Evolutionary conservation across 1,140 invertebrate species (phyloP), one percentile per base, ranked within the genome.

Genomic region (Drosophila sturtevanti): DNA sequence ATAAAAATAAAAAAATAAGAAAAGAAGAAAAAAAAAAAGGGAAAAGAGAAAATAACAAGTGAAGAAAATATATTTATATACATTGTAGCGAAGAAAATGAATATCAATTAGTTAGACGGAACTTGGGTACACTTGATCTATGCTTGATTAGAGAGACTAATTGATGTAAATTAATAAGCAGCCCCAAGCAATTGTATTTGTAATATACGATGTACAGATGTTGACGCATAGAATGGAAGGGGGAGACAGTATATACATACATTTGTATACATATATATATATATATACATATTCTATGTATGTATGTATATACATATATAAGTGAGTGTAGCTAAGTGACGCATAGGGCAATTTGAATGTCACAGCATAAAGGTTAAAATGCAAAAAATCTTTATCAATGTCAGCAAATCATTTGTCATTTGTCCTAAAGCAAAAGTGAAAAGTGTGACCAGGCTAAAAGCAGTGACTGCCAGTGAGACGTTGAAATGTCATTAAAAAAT

Each of bases 81-180:
- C 54, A 74, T 52, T 75, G 72, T 75, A 75, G 63, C 51, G 56
- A 68, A 75, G 60, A 75, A 72, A 75, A 75, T 75, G 72, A 75
- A 75, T 75, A 75, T 75, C 72, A 75, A 75, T 75, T 75, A 75
- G 72, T 51, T 18, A 52, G 38, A 48, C 27, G 37, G 55, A 27
- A 14, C 37, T 38, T 34, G 67, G 56, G 58, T 11, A 27, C 11
- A 11, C 21, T 70, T 41, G 65, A 51, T 35, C 34, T 41, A 55
- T 9, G 71, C 56, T 75, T 75, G 72, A 75, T 75, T 75, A 75
- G 72, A 75, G 59, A 16, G 37, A 22, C 59, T 75, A 75, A 75
- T 75, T 75, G 72, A 75, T 72, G 72, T 75, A 58, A 75, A 75
- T 75, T 75, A 75, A 75, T 75, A 75, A 75, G 72, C 72, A 74